Evolutionary conservation across 2,888 invertebrate species (phyloP), one percentile per base, ranked within the genome.

Genomic region (Acleris sparsana): DNA sequence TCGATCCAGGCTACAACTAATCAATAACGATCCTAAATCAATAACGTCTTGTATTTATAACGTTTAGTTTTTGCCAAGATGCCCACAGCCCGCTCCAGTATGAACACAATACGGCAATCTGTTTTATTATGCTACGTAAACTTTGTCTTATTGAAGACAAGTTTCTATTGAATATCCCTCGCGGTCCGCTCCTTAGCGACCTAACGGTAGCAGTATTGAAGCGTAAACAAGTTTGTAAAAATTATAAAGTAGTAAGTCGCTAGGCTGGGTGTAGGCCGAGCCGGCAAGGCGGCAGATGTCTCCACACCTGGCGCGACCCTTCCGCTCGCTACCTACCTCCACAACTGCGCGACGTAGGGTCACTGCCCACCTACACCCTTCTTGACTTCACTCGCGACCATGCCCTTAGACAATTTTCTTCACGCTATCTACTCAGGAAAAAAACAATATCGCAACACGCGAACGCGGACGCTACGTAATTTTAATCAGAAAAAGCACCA

Each of bases 271-370:
- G 84, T 78, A 76, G 77, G 75, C 73, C 76, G 74, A 73, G 77
- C 78, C 76, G 78, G 82, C 80, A 87, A 88, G 89, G 87, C 89
- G 89, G 89, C 92, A 92, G 92, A 91, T 92, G 92, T 83, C 83
- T 74, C 71, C 83, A 79, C 92, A 92, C 92, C 92, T 92, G 92
- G 92, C 87, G 84, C 83, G 89, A 86, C 91, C 91, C 89, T 90
- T 89, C 88, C 89, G 88, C 81, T 80, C 80, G 80, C 76, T 80
- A 78, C 81, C 83, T 82, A 80, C 79, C 73, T 73, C 69, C 43
- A 71, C 72, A 59, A 71, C 74, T 73, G 74, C 73, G 49, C 46
- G 39, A 39, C 75, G 73, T 70, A 78, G 86, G 91, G 91, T 91
- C 91, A 91, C 84, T 91, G 89, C 84, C 90, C 92, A 89, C 89